Evolutionary conservation across 2,113 vertebrate genomes (phyloP), one percentile per base, ranked within the genome.

Genomic region (Pomatostomus ruficeps): DNA sequence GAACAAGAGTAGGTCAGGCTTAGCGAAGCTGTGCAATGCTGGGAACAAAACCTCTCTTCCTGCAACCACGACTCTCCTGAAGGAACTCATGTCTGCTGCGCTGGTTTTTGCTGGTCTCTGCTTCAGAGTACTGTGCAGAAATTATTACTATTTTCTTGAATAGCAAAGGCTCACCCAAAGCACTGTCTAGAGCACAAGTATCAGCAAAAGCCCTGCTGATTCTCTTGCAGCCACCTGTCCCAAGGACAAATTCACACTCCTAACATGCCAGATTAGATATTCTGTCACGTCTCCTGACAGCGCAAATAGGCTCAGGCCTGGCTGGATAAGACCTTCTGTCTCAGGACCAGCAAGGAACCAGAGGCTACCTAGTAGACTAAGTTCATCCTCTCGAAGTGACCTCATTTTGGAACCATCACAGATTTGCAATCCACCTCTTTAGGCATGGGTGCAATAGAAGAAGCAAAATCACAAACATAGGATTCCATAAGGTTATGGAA

Each of bases 51-150:
- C n/a, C 61, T 72, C 35, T 62, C 66, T 57, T 88, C 54, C 67
- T 42, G 43, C 52, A 57, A 35, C 1, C 54, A 26, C 0, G 1
- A 26, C 54, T 67, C 58, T 80, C 46, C 72, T 49, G 38, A 67
- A 79, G 92, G 73, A 2, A 7, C 70, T 71, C 0, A 0, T 43
- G 79, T 87, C 52, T 65, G 62, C 58, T 0, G 0, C 0, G 1
- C 19, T 23, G 9, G 8, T n/a, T 66, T 83, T 55, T 43, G n/a
- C 61, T 61, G 82, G 40, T 85, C 8, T 61, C 66, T 4, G 6
- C 57, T 72, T 63, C 40, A 55, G 25, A 92, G 33, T 42, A 9
- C 40, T 43, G 15, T 7, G 21, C 29, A 67, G 38, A 66, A 74
- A 73, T 88, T 80, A 42, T 52, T 55, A 46, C 51, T 57, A 4